A percentile compares a stretch with the other conserved stretches of the same genome.
Conservation (phyloP, 2,797 vertebrate genomes). For the Gephyroberyx darwinii region DNA sequence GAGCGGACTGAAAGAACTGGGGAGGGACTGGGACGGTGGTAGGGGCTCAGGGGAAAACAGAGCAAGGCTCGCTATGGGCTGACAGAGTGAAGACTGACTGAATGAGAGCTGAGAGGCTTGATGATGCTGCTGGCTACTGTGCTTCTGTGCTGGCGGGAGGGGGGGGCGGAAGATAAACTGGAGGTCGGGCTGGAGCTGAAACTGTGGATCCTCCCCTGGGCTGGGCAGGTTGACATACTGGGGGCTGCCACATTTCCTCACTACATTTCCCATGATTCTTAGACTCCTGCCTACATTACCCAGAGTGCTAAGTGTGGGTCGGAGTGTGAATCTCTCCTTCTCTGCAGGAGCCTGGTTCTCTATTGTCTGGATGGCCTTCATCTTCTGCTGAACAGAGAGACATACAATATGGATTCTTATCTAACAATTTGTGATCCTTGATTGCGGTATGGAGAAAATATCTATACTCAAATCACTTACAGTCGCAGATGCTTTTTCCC, state of each 20-base stretch:
- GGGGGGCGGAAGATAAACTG: not conserved
- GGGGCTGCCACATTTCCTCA: constrained; percentile 14
- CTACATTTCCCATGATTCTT: constrained; percentile 60
- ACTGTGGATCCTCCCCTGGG: not conserved
- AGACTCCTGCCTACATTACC: constrained; percentile 25
- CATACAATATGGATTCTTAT: not conserved
- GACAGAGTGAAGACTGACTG: not conserved
- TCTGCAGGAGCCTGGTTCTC: constrained; percentile 58
- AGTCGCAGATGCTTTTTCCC: no score
- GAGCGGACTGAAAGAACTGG: constrained; percentile 35
- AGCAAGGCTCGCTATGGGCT: constrained; percentile 1
- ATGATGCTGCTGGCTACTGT: constrained; percentile 20
- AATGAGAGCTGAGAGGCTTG: constrained; percentile 19
- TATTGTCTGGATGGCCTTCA: constrained; percentile 67
- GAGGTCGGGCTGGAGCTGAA: not conserved
- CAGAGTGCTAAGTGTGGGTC: constrained; percentile 27
- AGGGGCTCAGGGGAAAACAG: constrained; percentile 9
- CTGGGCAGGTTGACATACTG: not conserved
- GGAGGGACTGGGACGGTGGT: constrained; percentile 11
- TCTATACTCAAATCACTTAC: no score
- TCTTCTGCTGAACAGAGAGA: constrained; percentile 22
- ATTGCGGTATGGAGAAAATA: no score
- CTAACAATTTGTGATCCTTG: no score
- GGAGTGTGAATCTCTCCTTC: constrained; percentile 46
- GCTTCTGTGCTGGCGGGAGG: not conserved